Evolutionary conservation across 2,113 vertebrate genomes (phyloP), one percentile per base, ranked within the genome.

Genomic region (Hylia prasina): DNA sequence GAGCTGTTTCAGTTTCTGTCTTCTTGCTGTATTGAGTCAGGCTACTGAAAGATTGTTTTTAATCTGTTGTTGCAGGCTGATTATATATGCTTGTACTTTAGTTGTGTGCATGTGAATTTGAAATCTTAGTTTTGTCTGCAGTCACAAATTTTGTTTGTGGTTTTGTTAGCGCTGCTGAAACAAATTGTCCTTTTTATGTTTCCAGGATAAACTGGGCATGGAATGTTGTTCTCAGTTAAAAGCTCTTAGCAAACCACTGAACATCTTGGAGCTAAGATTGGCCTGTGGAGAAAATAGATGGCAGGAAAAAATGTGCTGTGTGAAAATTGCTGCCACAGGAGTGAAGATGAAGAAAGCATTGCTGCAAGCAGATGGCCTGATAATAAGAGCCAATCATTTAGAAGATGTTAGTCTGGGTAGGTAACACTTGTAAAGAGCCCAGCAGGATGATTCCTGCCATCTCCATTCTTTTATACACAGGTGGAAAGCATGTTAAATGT

Each of bases 301-400:
- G 98, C 97, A 95, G 63, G 98, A 98, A 87, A 98, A 99, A 79
- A 95, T 99, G 57, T 93, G 95, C 85, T 97, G 97, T 40, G 97
- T 99, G 68, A 98, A 98, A 89, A 95, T 97, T 8, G 97, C 97
- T 51, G 98, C 98, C 21, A 97, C 96, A 23, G 98, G 98, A 24
- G 97, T 98, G 94, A 98, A 98, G 54, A 91, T 98, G 51, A 99
- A 99, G 94, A 98, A 98, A 96, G 98, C 96, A 14, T 93, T 99
- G 56, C 97, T 99, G 30, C 97, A 98, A 89, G 98, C 98, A 80
- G 98, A 98, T 97, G 98, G 98, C 39, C 96, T 99, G 14, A 93
- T 99, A 71, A 97, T 98, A 86, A 98, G 98, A 94, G 99, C 99
- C 31, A 99, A 98, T 97, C 97, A 98, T 84, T 90, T 99, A 70